Base-by-base conservation (phyloP, 2,888 invertebrate species). In the Bhutanitis thaidina region DNA sequence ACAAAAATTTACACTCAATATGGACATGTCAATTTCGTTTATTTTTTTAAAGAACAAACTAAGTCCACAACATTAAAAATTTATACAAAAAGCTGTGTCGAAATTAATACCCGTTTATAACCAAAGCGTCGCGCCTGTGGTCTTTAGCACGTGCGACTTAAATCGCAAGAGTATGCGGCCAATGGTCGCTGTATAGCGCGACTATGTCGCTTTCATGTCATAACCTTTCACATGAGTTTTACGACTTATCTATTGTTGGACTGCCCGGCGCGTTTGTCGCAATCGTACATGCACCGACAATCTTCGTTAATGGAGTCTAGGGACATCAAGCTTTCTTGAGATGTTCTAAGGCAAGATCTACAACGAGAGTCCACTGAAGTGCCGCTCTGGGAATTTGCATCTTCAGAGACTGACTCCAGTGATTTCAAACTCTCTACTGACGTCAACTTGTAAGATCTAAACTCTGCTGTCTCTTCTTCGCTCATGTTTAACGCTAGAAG, bases 261-360 rank as follows among this genome's bases (percentile, higher is more conserved):
- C n/a, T 76, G 74, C 0, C 66, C 64, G 0, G 69, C 45, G 14
- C 60, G 67, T 36, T 78, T 80, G 1, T 83, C 86, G 39, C 74
- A 71, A 0, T 80, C 77, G 0, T 74, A 76, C 0, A 67, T 61
- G 37, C 88, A 87, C 13, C 74, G 65, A 27, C 87, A 87, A 51
- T 89, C 89, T 53, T 90, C 90, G 0, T 77, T 82, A 0, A 90
- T 88, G 0, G 89, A 89, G 38, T 89, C 90, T 1, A 90, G 36
- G 0, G 90, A 90, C 77, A 89, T 84, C 0, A 90, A 60, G 44
- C 90, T 90, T 49, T 90, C 90, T 16, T 90, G 90, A 0, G 90
- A 90, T 0, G 77, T 80, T 7, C 89, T 60, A 0, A 88, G 53
- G 38, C 89, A 90, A 0, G 83, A 64, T 1, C 81, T 70, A 47